Evolutionary conservation across 2,888 invertebrate species (phyloP).

Genomic region (Nezara viridula): DNA sequence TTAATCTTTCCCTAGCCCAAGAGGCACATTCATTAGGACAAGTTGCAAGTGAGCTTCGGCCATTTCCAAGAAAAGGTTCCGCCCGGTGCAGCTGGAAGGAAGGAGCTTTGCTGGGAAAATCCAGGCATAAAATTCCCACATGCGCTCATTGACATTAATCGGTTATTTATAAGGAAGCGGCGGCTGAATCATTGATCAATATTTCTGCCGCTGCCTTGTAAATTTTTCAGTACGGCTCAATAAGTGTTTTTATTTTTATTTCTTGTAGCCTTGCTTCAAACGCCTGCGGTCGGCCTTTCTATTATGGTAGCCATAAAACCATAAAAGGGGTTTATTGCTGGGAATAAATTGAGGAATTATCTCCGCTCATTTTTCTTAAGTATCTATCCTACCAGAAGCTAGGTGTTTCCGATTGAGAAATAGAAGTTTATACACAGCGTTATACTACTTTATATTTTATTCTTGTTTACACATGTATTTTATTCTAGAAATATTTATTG

Average conservation of each 20-base stretch:
- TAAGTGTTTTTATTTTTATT: slow-evolving; percentile 18
- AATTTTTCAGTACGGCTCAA: background rate
- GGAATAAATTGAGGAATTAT: background rate
- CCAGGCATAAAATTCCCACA: slow-evolving; percentile 30
- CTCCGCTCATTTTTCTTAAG: background rate
- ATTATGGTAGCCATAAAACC: background rate
- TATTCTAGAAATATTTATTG: background rate
- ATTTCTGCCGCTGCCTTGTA: slow-evolving; percentile 20
- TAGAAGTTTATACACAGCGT: background rate
- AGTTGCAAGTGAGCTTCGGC: background rate
- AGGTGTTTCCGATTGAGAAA: background rate
- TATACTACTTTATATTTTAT: background rate
- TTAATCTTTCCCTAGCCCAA: background rate
- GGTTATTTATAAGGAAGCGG: slow-evolving; percentile 13
- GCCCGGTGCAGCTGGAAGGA: background rate
- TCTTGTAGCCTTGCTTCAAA: background rate
- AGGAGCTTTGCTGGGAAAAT: slow-evolving; percentile 13
- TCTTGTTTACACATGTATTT: background rate
- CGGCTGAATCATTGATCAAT: slow-evolving; percentile 18
- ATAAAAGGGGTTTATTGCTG: slow-evolving; percentile 7
- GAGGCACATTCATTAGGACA: background rate
- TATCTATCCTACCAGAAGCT: background rate
- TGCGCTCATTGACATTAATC: slow-evolving; percentile 38
- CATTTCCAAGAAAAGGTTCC: background rate
- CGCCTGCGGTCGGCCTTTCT: background rate